Percentiles rank a stretch among this genome's conserved stretches.
Evolutionary conservation across 2,797 vertebrate genomes (phyloP).

Genomic region (Scomberomorus guttatus): DNA sequence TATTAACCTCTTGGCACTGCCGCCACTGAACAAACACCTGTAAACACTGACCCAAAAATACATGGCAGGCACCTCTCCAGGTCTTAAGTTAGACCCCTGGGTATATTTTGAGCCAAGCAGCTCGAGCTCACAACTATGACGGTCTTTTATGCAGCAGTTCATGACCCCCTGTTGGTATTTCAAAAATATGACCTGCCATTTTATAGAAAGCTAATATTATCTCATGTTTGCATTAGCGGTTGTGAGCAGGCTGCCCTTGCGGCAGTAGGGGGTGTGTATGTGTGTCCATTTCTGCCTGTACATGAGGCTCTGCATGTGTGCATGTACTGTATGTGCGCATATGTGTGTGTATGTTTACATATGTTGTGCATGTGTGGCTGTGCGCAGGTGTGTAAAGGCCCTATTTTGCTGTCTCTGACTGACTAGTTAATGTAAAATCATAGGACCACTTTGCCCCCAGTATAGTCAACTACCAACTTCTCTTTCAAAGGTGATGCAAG

Average conservation of each 20-base stretch:
- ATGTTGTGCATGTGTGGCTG: constrained; percentile 30
- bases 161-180: constrained; percentile 73
- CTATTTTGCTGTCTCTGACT: constrained; percentile 54
- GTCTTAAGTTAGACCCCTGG: constrained; percentile 70
- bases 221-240: constrained; percentile 74
- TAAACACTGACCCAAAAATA: constrained; percentile 81
- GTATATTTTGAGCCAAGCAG: constrained; percentile 73
- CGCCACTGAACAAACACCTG: constrained; percentile 73
- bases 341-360: constrained; percentile 45
- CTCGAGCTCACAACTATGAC: constrained; percentile 65
- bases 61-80: constrained; percentile 71
- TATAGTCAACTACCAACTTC: not conserved
- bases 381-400: constrained; percentile 35
- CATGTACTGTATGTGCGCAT: constrained; percentile 6
- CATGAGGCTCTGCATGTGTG: constrained; percentile 37
- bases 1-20: constrained; percentile 77
- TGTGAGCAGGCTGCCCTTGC: constrained; percentile 52
- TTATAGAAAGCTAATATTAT: constrained; percentile 78
- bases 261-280: constrained; percentile 52
- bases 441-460: not conserved
- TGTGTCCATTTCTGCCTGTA: constrained; percentile 46
- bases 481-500: not conserved
- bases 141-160: constrained; percentile 78
- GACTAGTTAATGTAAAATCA: constrained; percentile 5
- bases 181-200: constrained; percentile 78